phyloP scores from a whole-genome alignment of 2,888 invertebrate genomes.

The Lucinisca nassula region DNA sequence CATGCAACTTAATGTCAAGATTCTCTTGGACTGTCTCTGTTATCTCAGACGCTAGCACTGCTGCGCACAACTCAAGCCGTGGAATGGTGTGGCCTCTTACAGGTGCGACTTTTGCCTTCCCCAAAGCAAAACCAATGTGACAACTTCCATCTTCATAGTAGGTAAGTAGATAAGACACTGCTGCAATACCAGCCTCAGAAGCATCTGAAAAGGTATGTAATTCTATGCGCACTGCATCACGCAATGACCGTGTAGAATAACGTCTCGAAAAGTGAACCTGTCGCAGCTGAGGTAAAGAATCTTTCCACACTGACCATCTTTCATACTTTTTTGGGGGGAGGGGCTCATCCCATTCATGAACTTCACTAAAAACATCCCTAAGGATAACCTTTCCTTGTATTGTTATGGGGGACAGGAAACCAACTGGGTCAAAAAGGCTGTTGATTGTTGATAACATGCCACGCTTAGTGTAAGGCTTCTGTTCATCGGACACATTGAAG shows the following conservation, averaged over 20 bases:
- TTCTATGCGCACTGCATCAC: constrained; percentile 8
- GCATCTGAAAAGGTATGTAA: constrained; percentile 71
- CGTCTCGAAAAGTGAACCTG: constrained; percentile 33
- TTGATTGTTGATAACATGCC: constrained; percentile 61
- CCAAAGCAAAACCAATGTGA: constrained; percentile 59
- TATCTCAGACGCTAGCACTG: constrained; percentile 65
- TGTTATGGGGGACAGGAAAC: constrained; percentile 60
- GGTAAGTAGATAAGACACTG: constrained; percentile 62
- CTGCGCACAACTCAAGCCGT: constrained; percentile 70
- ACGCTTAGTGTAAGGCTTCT: constrained; percentile 47
- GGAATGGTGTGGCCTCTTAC: constrained; percentile 63
- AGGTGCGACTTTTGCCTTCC: constrained; percentile 71
- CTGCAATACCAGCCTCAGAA: constrained; percentile 70
- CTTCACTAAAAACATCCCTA: constrained; percentile 39
- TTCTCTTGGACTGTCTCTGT: constrained; percentile 35
- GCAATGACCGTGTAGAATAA: constrained; percentile 21
- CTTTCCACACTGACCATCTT: neutral
- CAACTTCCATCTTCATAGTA: neutral
- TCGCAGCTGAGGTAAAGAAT: neutral
- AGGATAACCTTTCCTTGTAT: constrained; percentile 60
- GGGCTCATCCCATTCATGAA: constrained; percentile 57
- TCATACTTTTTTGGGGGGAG: constrained; percentile 3
- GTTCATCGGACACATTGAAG: constrained; percentile 20
- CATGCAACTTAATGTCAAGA: constrained; percentile 27
- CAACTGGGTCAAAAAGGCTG: constrained; percentile 65